Conservation (phyloP, 2,797 vertebrate species). For the Allobates femoralis region DNA sequence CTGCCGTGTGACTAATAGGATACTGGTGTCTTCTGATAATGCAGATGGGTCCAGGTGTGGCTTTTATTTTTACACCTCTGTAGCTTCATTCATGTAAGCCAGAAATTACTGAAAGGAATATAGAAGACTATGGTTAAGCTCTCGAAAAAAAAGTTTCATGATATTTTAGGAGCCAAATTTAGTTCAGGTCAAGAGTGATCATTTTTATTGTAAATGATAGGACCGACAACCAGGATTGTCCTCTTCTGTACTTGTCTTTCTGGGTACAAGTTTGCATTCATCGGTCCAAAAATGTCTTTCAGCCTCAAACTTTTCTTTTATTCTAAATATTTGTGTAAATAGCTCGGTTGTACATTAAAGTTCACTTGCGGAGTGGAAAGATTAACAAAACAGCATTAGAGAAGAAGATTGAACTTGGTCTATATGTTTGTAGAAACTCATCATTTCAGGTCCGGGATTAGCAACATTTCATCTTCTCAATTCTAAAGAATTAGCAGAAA, state of each 20-base stretch:
- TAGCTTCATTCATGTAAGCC: no score
- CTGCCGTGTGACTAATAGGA: no score
- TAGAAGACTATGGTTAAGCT: neutral
- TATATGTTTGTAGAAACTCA: conserved; percentile 31
- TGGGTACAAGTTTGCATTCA: conserved; percentile 2
- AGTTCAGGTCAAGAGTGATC: neutral
- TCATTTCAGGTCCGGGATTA: conserved; percentile 53
- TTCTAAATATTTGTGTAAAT: conserved; percentile 43
- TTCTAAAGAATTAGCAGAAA: conserved; percentile 53
- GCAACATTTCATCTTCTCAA: conserved; percentile 38
- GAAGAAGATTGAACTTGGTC: conserved; percentile 39
- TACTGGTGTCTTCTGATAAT: no score
- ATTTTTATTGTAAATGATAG: neutral
- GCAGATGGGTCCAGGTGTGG: no score
- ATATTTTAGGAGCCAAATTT: neutral
- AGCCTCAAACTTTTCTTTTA: neutral
- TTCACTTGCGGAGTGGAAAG: conserved; percentile 21
- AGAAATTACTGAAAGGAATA: neutral
- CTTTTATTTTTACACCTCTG: no score
- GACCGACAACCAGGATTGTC: neutral
- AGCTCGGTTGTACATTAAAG: conserved; percentile 9
- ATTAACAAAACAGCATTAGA: conserved; percentile 45
- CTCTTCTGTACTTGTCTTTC: neutral
- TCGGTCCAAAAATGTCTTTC: neutral
- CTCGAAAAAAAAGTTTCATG: neutral